Percentiles rank a stretch among this genome's conserved stretches.
Conservation (phyloP, 2,797 vertebrate genomes). For the Sardinella longiceps region DNA sequence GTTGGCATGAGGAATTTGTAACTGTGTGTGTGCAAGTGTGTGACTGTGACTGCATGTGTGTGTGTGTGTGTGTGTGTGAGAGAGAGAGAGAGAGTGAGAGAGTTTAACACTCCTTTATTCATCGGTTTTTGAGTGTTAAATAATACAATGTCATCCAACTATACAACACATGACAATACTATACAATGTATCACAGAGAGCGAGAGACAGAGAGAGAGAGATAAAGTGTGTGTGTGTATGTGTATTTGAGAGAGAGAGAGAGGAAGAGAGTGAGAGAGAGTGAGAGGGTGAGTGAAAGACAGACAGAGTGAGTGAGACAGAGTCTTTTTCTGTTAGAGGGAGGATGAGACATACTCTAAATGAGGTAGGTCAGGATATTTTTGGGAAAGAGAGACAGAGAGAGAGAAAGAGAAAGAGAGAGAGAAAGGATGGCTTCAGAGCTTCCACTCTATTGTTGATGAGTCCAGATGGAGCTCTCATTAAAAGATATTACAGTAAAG, state of each 20-base stretch:
- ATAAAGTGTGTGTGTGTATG: neutral
- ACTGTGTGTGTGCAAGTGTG: neutral
- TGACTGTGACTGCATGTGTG: neutral
- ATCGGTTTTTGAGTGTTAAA: no score
- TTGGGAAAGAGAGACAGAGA: constrained; percentile 40
- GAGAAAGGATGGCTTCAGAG: constrained; percentile 20
- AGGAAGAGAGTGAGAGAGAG: neutral
- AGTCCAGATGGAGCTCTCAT: constrained; percentile 66
- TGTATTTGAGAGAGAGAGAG: neutral
- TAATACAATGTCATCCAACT: no score
- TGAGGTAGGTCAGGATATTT: constrained; percentile 7
- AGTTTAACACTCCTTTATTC: no score
- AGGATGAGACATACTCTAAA: neutral
- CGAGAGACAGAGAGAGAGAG: neutral
- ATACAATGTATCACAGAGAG: no score
- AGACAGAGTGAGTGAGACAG: no score
- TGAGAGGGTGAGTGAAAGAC: constrained; percentile 29
- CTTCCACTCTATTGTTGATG: constrained; percentile 54
- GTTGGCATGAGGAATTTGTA: neutral
- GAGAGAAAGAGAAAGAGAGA: constrained; percentile 40
- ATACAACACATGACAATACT: no score
- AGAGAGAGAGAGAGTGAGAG: neutral
- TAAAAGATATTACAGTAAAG: constrained; percentile 64
- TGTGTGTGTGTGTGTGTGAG: neutral
- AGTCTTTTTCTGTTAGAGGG: neutral